Evolutionary conservation across 2,888 invertebrate species (phyloP).

Genomic region (Conops quadrifasciatus): DNA sequence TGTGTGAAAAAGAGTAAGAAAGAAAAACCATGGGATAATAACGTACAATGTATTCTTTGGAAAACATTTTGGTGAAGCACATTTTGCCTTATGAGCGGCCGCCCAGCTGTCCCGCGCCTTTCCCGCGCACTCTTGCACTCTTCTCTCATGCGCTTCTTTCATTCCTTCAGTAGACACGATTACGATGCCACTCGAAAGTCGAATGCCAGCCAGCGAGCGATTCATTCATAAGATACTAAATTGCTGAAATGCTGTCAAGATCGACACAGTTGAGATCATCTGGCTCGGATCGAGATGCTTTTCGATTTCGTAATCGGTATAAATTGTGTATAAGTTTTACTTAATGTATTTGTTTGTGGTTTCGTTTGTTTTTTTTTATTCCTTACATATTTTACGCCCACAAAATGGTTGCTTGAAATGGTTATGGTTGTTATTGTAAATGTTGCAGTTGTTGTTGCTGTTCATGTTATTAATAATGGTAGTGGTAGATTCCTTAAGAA

Average conservation of each 20-base stretch:
- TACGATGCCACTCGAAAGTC: not conserved
- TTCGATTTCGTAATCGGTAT: constrained; percentile 18
- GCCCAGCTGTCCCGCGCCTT: not conserved
- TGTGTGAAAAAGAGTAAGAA: not conserved
- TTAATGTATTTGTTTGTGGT: constrained; percentile 8
- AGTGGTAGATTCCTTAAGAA: not conserved
- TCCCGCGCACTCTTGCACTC: too few species aligned
- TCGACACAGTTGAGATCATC: constrained; percentile 28
- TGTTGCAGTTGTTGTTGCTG: not conserved
- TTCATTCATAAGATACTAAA: constrained; percentile 16
- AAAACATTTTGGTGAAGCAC: not conserved
- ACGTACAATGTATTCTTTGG: constrained; percentile 1
- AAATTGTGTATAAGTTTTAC: not conserved
- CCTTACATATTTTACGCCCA: constrained; percentile 21
- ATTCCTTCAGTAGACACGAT: not conserved
- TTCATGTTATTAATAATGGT: not conserved
- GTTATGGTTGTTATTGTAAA: not conserved
- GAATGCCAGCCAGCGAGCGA: not conserved
- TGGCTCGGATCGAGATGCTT: not conserved
- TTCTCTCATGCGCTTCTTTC: not conserved
- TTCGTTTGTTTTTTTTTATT: not conserved
- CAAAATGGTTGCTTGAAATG: constrained; percentile 1
- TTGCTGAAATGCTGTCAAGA: constrained; percentile 8
- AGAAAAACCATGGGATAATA: too few species aligned
- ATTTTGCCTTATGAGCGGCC: not conserved